These are phyloP conservation scores for Silvanus unidentatus DNA, from an alignment of 2,888 invertebrate genomes.

Conservation along the genomic window DNA sequence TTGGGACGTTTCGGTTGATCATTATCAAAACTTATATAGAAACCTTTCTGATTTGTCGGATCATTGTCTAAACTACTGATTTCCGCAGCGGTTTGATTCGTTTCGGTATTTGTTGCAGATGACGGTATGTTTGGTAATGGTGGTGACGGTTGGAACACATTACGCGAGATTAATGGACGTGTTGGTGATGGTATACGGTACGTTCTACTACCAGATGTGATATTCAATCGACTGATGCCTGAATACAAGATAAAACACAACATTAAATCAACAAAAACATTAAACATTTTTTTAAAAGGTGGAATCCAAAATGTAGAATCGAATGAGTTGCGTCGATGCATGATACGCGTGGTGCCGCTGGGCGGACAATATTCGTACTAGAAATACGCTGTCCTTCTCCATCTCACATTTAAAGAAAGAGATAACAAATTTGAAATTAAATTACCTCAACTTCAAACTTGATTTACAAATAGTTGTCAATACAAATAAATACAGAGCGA, in stretches of 20 bases:
- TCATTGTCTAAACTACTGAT: slow-evolving; percentile 49
- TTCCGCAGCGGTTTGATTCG: slow-evolving; percentile 28
- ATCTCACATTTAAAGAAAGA: no score
- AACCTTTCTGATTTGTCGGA: slow-evolving; percentile 66
- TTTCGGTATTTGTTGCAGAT: slow-evolving; percentile 22
- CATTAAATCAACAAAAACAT: background rate
- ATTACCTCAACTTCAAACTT: no score
- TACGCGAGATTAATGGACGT: slow-evolving; percentile 62
- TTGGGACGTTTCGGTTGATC: slow-evolving; percentile 84
- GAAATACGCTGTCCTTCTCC: no score
- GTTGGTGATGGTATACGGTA: slow-evolving; percentile 88
- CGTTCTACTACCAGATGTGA: slow-evolving; percentile 80
- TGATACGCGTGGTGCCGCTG: no score
- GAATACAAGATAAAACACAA: slow-evolving; percentile 29
- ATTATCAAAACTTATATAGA: slow-evolving; percentile 90
- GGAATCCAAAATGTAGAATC: no score
- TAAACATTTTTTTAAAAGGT: no score
- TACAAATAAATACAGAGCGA: no score
- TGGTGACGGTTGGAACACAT: slow-evolving; percentile 58
- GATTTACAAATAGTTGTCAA: no score
- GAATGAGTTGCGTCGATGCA: no score
- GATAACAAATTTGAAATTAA: no score
- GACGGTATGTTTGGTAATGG: slow-evolving; percentile 22
- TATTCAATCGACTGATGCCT: slow-evolving; percentile 72
- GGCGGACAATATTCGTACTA: no score